Percentiles rank a stretch among this genome's conserved stretches.
These are phyloP conservation scores for Prionailurus viverrinus DNA, from an alignment of 2,113 vertebrate genomes.

Conservation along the genomic window DNA sequence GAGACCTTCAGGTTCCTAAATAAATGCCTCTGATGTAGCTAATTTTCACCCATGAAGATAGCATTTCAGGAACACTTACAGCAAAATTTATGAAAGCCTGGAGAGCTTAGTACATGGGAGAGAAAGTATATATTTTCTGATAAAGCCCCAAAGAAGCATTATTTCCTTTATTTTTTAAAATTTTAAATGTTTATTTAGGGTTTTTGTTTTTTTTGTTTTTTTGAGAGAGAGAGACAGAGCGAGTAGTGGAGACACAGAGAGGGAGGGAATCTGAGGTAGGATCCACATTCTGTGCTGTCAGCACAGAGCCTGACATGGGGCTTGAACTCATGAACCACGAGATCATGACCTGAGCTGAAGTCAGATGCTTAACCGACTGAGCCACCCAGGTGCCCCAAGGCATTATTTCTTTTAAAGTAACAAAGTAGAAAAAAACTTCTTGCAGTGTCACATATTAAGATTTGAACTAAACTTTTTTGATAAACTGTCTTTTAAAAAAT, in stretches of 20 bases:
- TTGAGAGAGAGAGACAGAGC: no score
- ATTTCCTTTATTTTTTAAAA: background rate
- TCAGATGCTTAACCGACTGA: no score
- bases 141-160: background rate
- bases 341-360: no score
- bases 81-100: background rate
- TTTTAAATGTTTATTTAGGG: no score
- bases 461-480: background rate
- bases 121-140: background rate
- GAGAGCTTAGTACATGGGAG: background rate
- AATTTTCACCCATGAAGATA: background rate
- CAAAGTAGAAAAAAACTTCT: conserved; percentile 30
- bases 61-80: background rate
- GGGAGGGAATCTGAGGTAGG: no score
- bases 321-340: no score
- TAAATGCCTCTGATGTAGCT: background rate
- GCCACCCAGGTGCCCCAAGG: no score
- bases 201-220: no score
- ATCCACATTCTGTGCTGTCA: no score
- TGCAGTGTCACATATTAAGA: background rate
- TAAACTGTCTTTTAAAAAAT: background rate
- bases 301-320: no score
- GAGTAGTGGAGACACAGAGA: no score
- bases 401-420: conserved; percentile 34
- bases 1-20: background rate